Evolutionary conservation across 2,888 invertebrate genomes (phyloP).

Genomic region (Eurytoma adleriae): DNA sequence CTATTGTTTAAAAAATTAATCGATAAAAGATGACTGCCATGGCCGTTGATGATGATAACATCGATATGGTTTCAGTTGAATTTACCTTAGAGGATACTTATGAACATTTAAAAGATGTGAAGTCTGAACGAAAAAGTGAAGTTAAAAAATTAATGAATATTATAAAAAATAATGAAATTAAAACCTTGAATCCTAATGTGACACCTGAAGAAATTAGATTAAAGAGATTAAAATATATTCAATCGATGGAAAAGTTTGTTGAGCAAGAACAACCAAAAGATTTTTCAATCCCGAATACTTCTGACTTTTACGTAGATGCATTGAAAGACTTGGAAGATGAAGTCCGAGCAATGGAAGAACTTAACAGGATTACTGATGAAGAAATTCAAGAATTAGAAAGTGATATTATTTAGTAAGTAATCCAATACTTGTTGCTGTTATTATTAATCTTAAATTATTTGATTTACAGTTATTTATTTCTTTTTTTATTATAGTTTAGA

Average conservation of each 20-base stretch:
- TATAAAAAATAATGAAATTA: conserved; percentile 60
- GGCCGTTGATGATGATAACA: neutral
- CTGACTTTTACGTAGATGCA: conserved; percentile 60
- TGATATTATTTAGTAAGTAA: conserved; percentile 65
- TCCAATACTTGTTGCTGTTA: neutral
- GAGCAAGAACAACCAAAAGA: conserved; percentile 58
- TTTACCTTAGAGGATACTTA: conserved; percentile 67
- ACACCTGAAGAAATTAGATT: conserved; percentile 58
- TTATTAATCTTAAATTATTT: neutral
- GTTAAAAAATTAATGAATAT: conserved; percentile 60
- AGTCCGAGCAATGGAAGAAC: conserved; percentile 50
- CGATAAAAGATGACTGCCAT: neutral
- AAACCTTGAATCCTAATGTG: conserved; percentile 40
- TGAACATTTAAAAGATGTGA: conserved; percentile 61
- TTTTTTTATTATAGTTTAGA: conserved; percentile 62
- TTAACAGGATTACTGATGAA: conserved; percentile 49
- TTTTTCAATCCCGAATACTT: conserved; percentile 64
- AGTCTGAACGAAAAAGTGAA: conserved; percentile 58
- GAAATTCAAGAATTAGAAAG: conserved; percentile 58
- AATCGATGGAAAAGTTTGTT: conserved; percentile 60
- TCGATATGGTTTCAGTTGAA: conserved; percentile 55
- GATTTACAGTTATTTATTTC: neutral
- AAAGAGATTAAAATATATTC: conserved; percentile 59
- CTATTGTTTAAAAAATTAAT: neutral
- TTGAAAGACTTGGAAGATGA: conserved; percentile 62